phyloP scores from a whole-genome alignment of 2,888 invertebrate genomes.

The Lasioglossum malachurum region DNA sequence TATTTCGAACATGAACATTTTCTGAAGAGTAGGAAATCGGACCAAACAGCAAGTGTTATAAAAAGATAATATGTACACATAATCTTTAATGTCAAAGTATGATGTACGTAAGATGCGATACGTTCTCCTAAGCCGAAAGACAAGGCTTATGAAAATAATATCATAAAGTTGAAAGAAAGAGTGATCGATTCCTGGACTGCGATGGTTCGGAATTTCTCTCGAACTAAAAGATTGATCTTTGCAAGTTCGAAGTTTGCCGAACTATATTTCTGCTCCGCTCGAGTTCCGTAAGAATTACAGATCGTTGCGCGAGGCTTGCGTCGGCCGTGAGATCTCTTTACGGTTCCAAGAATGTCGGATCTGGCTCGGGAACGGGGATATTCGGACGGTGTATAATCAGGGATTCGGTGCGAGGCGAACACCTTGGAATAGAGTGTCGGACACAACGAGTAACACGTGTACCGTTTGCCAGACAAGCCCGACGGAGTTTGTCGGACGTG shows the following conservation, averaged over 20 bases:
- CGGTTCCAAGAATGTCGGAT: background rate
- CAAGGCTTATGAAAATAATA: background rate
- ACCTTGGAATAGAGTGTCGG: constrained; percentile 21
- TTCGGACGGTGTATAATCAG: constrained; percentile 10
- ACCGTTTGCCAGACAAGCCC: constrained; percentile 37
- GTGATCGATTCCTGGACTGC: too few species aligned
- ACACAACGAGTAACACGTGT: constrained; percentile 51
- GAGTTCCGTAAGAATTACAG: background rate
- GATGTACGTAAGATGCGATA: too few species aligned
- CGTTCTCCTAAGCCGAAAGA: too few species aligned
- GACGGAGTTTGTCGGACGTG: constrained; percentile 26
- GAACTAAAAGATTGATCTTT: background rate
- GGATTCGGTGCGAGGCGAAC: constrained; percentile 28
- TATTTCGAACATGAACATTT: too few species aligned
- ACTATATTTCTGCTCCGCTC: background rate
- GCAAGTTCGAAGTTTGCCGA: background rate
- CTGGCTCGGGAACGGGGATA: background rate
- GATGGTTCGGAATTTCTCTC: too few species aligned
- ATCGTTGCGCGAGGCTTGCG: background rate
- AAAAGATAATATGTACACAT: too few species aligned
- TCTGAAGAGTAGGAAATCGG: too few species aligned
- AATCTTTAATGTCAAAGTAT: too few species aligned
- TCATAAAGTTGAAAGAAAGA: too few species aligned
- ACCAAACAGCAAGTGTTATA: too few species aligned
- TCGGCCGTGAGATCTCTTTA: background rate